Base-by-base conservation (phyloP, 2,888 invertebrate genomes). In the Lomographa bimaculata region DNA sequence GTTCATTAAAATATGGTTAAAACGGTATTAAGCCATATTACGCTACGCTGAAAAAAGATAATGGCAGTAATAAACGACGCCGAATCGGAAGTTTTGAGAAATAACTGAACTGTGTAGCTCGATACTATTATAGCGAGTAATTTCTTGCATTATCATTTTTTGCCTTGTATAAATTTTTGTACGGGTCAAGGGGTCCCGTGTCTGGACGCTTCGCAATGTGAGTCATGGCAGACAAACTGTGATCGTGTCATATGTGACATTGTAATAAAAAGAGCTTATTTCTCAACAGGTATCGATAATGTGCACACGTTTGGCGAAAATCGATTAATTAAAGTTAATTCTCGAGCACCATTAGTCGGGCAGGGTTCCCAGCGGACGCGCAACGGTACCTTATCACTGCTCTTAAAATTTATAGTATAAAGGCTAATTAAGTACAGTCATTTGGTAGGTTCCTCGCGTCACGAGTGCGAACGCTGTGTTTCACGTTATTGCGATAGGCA, bases 331-430 rank as follows among this genome's bases (percentile, higher is more conserved):
- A 72, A 79, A 76, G 69, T 73, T 71, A 79, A 78, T 75, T 74
- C 68, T 65, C 64, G 60, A 72, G 67, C 69, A 64, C 76, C 73
- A 81, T 83, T 79, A 81, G 66, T 60, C 55, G 59, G 57, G 56
- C 47, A 32, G 26, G 20, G 56, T 59, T 49, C 56, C 54, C 41
- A 50, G 51, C 50, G 54, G 52, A 53, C 38, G 62, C 11, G 29
- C 50, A 65, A 83, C 85, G 82, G 86, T 75, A 80, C 79, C 77
- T 82, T 84, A 83, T 83, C 83, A 74, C 67, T 54, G 77, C 68
- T 71, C 76, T 79, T 77, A 75, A 83, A 85, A 82, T 84, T 79
- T 85, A 82, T 84, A 73, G 79, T 74, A 75, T 79, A 78, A 75
- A 77, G 73, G 71, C 77, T 85, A 86, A 84, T 84, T 86, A 85